Conservation (phyloP, 2,797 vertebrate species). For the Trematomus bernacchii region DNA sequence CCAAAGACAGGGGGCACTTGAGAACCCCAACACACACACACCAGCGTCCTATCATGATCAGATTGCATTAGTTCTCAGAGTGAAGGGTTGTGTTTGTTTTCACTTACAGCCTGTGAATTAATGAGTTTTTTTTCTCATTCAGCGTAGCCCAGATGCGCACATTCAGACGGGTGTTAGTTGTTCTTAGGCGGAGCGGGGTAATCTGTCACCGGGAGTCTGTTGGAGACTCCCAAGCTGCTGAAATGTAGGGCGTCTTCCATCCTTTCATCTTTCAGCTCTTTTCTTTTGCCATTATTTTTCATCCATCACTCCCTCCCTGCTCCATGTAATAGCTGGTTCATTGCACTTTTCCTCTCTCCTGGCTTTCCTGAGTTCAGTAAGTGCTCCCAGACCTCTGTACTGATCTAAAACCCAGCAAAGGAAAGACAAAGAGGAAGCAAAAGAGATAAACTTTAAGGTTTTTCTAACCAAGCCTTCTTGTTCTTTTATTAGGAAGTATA, state of each 20-base stretch:
- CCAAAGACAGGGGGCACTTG: conserved; percentile 41
- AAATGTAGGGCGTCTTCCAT: conserved; percentile 59
- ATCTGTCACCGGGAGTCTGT: conserved; percentile 63
- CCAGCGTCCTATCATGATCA: conserved; percentile 57
- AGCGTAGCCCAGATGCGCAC: conserved; percentile 46
- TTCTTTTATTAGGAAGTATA: conserved; percentile 21
- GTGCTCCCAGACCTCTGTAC: conserved; percentile 57
- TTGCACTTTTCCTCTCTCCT: conserved; percentile 14
- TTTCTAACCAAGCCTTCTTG: conserved; percentile 22
- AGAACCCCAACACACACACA: conserved; percentile 51
- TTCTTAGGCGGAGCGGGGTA: conserved; percentile 51
- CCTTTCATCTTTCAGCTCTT: conserved; percentile 56
- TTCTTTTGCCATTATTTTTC: conserved; percentile 40
- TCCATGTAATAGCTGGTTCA: conserved; percentile 28
- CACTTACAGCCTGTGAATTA: conserved; percentile 64
- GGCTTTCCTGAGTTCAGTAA: conserved; percentile 42
- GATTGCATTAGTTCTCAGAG: conserved; percentile 54
- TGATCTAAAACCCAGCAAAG: conserved; percentile 28
- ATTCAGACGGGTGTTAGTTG: conserved; percentile 49
- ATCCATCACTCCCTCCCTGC: conserved; percentile 42
- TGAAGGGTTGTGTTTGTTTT: conserved; percentile 73
- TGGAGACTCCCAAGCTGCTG: conserved; percentile 40
- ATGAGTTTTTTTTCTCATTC: conserved; percentile 75
- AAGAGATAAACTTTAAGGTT: conserved; percentile 32
- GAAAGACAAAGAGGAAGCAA: conserved; percentile 45